Evolutionary conservation across 1,140 invertebrate genomes (phyloP), one percentile per base, ranked within the genome.

Genomic region (Globodera rostochiensis): DNA sequence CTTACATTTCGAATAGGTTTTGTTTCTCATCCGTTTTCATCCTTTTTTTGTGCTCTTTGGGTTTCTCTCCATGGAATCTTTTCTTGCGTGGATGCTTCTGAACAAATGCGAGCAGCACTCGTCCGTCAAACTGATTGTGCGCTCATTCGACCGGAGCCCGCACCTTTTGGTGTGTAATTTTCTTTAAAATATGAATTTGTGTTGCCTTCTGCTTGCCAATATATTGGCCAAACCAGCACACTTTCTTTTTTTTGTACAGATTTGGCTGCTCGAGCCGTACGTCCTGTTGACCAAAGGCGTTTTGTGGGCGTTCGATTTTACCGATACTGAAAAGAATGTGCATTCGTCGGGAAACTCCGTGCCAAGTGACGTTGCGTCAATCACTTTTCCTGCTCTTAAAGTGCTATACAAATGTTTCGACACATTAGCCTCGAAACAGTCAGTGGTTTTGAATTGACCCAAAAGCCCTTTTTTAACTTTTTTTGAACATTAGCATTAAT

Each of bases 231-330:
- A 36, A 36, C 25, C 25, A 36, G 25, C 66, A 15, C 36, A 70
- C 13, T 64, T 82, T 15, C 67, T 21, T 85, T 25, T 77, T 36
- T 6, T n/a, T 84, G 80, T 45, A 5, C 21, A 86, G 85, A 64
- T 86, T 19, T 87, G 86, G 86, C 25, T 87, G 1, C 85, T 87
- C n/a, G 86, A 87, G 46, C 86, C 86, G 4, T 88, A 87, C 53
- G 84, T 87, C 7, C 71, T 87, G 5, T 36, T 87, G 11, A 79
- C 86, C 1, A 86, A 73, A 45, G 86, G 86, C 73, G 76, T 49
- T 15, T 70, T 87, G 21, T 74, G 67, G 11, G 21, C 21, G 9
- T 7, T 73, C 45, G 64, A 66, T 80, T 78, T 47, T 49, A 6
- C 64, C 6, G 25, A 45, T 4, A 8, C 49, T 25, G 19, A 76